Conservation (phyloP, 2,113 vertebrate genomes). For the Tylochromis polylepis region DNA sequence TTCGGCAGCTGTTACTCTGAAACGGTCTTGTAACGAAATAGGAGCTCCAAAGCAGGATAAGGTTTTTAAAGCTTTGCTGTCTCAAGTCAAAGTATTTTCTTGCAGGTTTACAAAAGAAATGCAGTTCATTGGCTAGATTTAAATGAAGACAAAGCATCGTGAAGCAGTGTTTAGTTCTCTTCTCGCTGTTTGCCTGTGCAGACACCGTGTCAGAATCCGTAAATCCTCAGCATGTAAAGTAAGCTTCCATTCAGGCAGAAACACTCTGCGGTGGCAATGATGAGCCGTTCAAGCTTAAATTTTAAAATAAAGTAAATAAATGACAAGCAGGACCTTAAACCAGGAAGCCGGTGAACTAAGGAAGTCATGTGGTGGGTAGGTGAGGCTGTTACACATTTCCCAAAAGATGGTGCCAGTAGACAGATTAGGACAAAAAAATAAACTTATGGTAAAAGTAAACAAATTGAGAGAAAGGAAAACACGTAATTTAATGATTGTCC, state of each 20-base stretch:
- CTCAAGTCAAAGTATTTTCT: background rate
- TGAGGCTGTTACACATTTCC: slow-evolving; percentile 3
- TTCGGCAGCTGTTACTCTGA: background rate
- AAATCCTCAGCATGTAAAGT: slow-evolving; percentile 50
- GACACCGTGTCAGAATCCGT: slow-evolving; percentile 38
- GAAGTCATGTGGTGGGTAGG: background rate
- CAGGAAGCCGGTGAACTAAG: slow-evolving; percentile 17
- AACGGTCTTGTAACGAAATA: background rate
- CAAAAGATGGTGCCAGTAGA: background rate
- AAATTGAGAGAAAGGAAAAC: background rate
- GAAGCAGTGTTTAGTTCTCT: background rate
- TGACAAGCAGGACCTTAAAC: slow-evolving; percentile 40
- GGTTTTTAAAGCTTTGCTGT: background rate
- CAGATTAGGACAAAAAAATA: background rate
- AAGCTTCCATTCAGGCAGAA: slow-evolving; percentile 13
- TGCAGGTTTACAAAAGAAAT: background rate
- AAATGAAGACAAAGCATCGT: background rate
- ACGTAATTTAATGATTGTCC: background rate
- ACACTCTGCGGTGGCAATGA: slow-evolving; percentile 33
- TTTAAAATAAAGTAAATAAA: slow-evolving; percentile 67
- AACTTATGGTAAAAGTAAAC: background rate
- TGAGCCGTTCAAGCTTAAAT: slow-evolving; percentile 56
- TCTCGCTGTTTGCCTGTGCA: background rate
- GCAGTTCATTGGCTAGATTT: background rate
- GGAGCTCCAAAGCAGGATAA: background rate